These are phyloP conservation scores for Hippocampus comes DNA, from an alignment of 2,113 vertebrate species.

Conservation along the genomic window DNA sequence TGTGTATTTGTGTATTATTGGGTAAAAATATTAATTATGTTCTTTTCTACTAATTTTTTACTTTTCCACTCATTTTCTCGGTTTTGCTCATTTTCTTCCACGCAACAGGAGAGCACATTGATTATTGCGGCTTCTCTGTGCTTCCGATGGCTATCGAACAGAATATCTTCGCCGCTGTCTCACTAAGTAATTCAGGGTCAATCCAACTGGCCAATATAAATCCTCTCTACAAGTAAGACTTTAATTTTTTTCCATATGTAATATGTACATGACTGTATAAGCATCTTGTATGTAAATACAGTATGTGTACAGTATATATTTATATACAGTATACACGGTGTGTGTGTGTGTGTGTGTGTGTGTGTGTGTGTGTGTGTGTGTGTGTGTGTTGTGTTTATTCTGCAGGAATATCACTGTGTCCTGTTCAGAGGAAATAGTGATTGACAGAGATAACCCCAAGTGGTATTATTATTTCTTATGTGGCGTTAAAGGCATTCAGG, in stretches of 20 bases:
- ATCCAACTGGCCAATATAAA: constrained; percentile 85
- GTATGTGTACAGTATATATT: too few species aligned
- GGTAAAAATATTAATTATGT: too few species aligned
- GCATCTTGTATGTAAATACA: not conserved
- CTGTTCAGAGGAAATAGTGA: constrained; percentile 74
- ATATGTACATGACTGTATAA: not conserved
- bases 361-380: not conserved
- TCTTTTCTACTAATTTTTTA: not conserved
- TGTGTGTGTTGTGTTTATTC: constrained; percentile 13
- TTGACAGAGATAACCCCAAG: constrained; percentile 84
- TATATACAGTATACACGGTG: too few species aligned
- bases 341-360: too few species aligned
- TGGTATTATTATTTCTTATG: constrained; percentile 98
- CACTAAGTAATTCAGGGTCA: constrained; percentile 71
- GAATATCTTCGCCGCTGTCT: constrained; percentile 87
- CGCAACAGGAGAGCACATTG: constrained; percentile 88
- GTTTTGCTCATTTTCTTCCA: not conserved
- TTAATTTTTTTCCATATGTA: not conserved
- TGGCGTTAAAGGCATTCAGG: constrained; percentile 95
- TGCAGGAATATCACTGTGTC: constrained; percentile 82
- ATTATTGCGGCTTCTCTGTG: constrained; percentile 96
- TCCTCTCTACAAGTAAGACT: constrained; percentile 81
- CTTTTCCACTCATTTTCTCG: too few species aligned
- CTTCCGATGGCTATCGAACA: constrained; percentile 97
- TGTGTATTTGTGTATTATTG: not conserved